Percentiles rank a stretch among this genome's conserved stretches.
Conservation (phyloP, 2,113 vertebrate species). For the Syngnathoides biaculeatus region DNA sequence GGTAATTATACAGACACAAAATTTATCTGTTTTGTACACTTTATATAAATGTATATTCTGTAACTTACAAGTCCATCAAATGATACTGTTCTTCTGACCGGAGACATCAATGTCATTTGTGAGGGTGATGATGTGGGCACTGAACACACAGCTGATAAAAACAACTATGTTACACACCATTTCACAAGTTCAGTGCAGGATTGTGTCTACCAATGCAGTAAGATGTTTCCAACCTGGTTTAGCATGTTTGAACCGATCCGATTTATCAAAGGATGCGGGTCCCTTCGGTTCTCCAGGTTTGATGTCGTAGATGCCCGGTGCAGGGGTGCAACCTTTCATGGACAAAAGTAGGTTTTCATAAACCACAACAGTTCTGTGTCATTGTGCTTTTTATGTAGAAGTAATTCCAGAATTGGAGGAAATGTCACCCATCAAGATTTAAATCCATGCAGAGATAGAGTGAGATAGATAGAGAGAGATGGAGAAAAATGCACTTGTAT, state of each 20-base stretch:
- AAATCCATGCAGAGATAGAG: neutral
- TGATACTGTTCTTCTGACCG: constrained; percentile 75
- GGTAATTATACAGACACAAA: neutral
- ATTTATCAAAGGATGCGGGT: constrained; percentile 77
- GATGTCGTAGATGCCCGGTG: constrained; percentile 74
- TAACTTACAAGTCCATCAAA: constrained; percentile 71
- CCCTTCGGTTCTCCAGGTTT: constrained; percentile 73
- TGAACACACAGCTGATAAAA: constrained; percentile 12
- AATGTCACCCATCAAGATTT: neutral
- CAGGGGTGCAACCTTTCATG: constrained; percentile 71
- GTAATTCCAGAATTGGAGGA: neutral
- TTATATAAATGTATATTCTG: neutral
- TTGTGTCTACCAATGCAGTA: neutral
- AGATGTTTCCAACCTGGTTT: constrained; percentile 71
- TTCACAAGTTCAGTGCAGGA: neutral
- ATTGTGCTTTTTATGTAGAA: neutral
- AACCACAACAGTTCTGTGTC: neutral
- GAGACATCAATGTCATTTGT: constrained; percentile 49
- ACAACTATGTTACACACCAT: neutral
- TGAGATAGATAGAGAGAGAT: no score
- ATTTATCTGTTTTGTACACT: neutral
- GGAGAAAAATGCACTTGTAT: no score
- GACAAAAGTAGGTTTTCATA: constrained; percentile 13
- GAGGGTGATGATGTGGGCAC: constrained; percentile 53
- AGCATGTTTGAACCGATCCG: constrained; percentile 66